These are phyloP conservation scores for Phymatocera aterrima DNA, from an alignment of 2,888 invertebrate genomes.

Conservation along the genomic window DNA sequence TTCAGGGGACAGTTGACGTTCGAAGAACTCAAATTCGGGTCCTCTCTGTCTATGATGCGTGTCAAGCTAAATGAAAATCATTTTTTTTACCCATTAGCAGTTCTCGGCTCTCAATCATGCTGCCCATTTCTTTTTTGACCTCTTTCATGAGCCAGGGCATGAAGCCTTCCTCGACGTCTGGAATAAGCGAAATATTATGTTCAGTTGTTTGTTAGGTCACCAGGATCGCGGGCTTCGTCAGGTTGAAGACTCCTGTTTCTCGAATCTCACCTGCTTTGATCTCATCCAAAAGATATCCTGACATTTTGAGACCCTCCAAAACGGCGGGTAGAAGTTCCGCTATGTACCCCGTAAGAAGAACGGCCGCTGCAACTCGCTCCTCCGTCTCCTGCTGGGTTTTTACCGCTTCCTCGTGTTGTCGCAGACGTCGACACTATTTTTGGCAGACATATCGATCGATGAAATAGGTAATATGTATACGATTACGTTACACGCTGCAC, in stretches of 20 bases:
- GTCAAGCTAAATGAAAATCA: constrained; percentile 18
- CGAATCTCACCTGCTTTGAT: constrained; percentile 78
- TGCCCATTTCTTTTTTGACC: constrained; percentile 88
- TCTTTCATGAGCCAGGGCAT: constrained; percentile 92
- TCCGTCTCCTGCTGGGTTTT: constrained; percentile 85
- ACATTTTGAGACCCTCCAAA: constrained; percentile 86
- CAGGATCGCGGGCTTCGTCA: neutral
- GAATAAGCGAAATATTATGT: constrained; percentile 62
- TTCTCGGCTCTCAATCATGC: constrained; percentile 87
- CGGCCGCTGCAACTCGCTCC: constrained; percentile 88
- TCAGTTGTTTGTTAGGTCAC: neutral
- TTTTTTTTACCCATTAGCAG: constrained; percentile 82
- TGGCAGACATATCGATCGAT: constrained; percentile 23
- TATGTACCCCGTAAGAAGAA: constrained; percentile 90
- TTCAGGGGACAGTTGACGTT: neutral
- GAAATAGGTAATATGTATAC: neutral
- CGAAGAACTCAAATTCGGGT: neutral
- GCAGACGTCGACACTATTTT: constrained; percentile 81
- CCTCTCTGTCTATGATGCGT: constrained; percentile 21
- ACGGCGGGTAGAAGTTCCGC: constrained; percentile 91
- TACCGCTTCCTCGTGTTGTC: constrained; percentile 82
- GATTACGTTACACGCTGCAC: constrained; percentile 3
- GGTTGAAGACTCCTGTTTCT: neutral
- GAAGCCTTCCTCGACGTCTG: constrained; percentile 87
- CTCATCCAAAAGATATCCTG: constrained; percentile 82